phyloP scores from a whole-genome alignment of 2,888 invertebrate genomes.

The Taphrorychus bicolor region DNA sequence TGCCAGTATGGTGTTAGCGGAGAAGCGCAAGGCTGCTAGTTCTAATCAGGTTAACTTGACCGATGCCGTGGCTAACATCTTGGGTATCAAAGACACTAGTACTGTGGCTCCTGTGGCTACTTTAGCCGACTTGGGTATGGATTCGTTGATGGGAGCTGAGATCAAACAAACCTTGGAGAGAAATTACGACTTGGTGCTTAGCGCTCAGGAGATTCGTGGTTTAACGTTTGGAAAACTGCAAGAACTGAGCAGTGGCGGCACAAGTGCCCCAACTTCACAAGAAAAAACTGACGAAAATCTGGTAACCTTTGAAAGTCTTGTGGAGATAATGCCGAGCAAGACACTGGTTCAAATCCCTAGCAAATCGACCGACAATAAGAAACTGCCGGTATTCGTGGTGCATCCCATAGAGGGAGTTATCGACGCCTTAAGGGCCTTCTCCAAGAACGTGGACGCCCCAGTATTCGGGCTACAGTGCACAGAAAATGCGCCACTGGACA shows the following conservation, averaged over 20 bases:
- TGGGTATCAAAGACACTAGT: conserved; percentile 86
- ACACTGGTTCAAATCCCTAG: conserved; percentile 73
- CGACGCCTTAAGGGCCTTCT: conserved; percentile 73
- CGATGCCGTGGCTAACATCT: conserved; percentile 85
- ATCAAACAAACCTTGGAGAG: conserved; percentile 95
- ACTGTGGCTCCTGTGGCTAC: conserved; percentile 78
- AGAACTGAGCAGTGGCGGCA: conserved; percentile 62
- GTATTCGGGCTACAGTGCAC: conserved; percentile 94
- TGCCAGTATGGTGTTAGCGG: conserved; percentile 86
- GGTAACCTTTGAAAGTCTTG: conserved; percentile 60
- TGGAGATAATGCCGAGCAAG: conserved; percentile 78
- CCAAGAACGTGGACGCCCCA: conserved; percentile 74
- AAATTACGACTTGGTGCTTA: conserved; percentile 88
- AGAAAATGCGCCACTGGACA: conserved; percentile 73
- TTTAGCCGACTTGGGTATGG: conserved; percentile 95
- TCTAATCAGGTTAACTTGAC: conserved; percentile 70
- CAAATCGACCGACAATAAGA: conserved; percentile 58
- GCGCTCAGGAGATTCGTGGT: conserved; percentile 88
- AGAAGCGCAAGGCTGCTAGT: conserved; percentile 73
- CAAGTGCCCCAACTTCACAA: conserved; percentile 42
- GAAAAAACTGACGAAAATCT: conserved; percentile 59
- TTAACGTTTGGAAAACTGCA: conserved; percentile 79
- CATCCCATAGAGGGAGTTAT: conserved; percentile 93
- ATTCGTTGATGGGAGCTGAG: conserved; percentile 98
- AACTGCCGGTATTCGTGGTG: conserved; percentile 70